Conservation (phyloP, 2,113 vertebrate genomes). For the Argyrosomus japonicus region DNA sequence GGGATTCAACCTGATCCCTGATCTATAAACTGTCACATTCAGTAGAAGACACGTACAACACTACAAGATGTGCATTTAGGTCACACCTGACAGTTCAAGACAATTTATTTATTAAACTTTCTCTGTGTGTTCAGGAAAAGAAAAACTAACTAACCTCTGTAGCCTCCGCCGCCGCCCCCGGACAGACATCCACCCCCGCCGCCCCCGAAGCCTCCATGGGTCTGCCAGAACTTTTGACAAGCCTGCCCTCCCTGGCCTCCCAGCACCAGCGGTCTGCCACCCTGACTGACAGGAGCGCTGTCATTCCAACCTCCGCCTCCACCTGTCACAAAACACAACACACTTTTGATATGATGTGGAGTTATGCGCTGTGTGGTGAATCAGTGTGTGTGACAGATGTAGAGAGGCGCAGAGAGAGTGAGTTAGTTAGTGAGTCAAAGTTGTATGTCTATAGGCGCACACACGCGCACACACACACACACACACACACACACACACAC, state of each 20-base stretch:
- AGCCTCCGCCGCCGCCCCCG: slow-evolving; percentile 97
- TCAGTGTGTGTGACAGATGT: background rate
- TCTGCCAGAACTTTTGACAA: slow-evolving; percentile 97
- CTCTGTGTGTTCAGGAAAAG: background rate
- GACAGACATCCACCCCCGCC: slow-evolving; percentile 96
- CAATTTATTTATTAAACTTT: slow-evolving; percentile 21
- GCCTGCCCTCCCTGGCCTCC: slow-evolving; percentile 95
- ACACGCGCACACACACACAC: background rate
- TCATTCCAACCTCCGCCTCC: slow-evolving; percentile 98
- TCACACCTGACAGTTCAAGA: background rate
- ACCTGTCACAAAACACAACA: slow-evolving; percentile 85
- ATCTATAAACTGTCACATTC: slow-evolving; percentile 16
- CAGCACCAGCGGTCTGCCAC: slow-evolving; percentile 93
- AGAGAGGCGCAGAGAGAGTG: background rate
- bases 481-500: background rate
- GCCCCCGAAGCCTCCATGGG: slow-evolving; percentile 95
- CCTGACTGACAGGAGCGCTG: slow-evolving; percentile 89
- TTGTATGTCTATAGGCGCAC: background rate
- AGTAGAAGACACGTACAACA: slow-evolving; percentile 22
- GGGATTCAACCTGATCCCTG: slow-evolving; percentile 10
- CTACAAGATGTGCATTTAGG: background rate
- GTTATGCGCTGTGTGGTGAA: background rate
- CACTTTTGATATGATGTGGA: slow-evolving; percentile 27
- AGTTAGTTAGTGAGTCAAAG: slow-evolving; percentile 17
- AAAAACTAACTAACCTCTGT: slow-evolving; percentile 89